phyloP scores from a whole-genome alignment of 1,140 invertebrate species.

The Zeugodacus cucurbitae region DNA sequence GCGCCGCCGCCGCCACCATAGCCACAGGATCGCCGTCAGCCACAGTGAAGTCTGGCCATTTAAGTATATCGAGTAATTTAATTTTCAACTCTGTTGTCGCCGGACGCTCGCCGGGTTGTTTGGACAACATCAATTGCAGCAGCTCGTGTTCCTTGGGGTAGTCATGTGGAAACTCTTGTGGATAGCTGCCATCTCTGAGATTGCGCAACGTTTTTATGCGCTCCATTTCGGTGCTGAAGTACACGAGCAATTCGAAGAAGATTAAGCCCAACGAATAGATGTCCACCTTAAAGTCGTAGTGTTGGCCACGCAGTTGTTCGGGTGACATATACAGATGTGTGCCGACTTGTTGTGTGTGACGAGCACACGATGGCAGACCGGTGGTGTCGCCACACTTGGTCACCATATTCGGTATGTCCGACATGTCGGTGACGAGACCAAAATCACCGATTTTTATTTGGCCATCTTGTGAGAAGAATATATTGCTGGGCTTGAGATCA shows the following conservation, averaged over 20 bases:
- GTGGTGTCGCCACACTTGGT: conserved; percentile 56
- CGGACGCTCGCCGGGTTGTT: conserved; percentile 78
- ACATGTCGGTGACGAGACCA: conserved; percentile 90
- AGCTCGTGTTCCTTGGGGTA: conserved; percentile 76
- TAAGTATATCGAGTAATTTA: conserved; percentile 54
- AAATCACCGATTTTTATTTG: conserved; percentile 97
- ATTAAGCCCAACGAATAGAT: conserved; percentile 96
- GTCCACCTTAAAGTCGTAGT: conserved; percentile 95
- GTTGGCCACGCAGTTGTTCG: conserved; percentile 83
- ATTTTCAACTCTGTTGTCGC: conserved; percentile 77
- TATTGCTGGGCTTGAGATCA: conserved; percentile 97
- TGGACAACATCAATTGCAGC: conserved; percentile 80
- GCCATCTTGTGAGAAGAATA: conserved; percentile 92
- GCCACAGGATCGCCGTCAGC: conserved; percentile 53
- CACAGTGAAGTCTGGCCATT: conserved; percentile 50
- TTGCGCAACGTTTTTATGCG: conserved; percentile 74
- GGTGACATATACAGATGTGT: conserved; percentile 98
- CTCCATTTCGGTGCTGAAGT: conserved; percentile 93
- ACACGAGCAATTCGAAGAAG: conserved; percentile 89
- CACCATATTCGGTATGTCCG: conserved; percentile 70
- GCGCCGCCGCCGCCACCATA: conserved; percentile 50
- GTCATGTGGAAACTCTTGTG: conserved; percentile 73
- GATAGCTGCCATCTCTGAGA: conserved; percentile 77
- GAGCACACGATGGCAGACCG: conserved; percentile 53
- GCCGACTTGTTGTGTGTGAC: conserved; percentile 74